A percentile compares a stretch with the other conserved stretches of the same genome.
Evolutionary conservation across 2,797 vertebrate genomes (phyloP).

Genomic region (Aotus griseimembra): DNA sequence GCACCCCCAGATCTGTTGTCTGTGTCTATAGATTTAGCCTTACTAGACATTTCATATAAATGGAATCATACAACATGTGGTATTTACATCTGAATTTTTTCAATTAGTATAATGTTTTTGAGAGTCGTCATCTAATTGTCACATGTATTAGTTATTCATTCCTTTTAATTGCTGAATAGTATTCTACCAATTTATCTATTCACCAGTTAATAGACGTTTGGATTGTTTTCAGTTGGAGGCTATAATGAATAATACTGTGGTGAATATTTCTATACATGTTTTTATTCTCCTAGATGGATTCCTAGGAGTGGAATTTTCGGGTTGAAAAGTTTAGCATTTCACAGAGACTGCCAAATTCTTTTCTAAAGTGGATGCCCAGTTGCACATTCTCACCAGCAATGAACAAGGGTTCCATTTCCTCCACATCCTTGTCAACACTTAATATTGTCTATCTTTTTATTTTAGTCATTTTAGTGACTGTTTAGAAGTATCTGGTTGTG

Average conservation of each 20-base stretch:
- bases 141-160: not conserved
- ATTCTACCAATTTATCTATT: not conserved
- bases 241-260: not conserved
- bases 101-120: not conserved
- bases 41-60: not conserved
- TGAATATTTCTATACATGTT: conserved; percentile 1
- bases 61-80: not conserved
- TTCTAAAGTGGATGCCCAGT: not conserved
- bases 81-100: not conserved
- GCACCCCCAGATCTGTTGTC: not conserved
- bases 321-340: conserved; percentile 41
- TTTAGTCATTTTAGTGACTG: not conserved
- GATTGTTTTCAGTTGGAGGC: not conserved
- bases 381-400: not conserved
- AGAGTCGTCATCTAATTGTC: not conserved
- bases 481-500: not conserved
- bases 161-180: not conserved
- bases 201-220: not conserved
- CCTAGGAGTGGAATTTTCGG: conserved; percentile 16
- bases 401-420: not conserved
- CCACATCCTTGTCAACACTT: not conserved
- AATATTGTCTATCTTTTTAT: not conserved
- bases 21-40: not conserved
- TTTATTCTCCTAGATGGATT: conserved; percentile 40
- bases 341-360: not conserved